Base-by-base conservation (phyloP, 23 tunicate species). In the Corella eumyota region DNA sequence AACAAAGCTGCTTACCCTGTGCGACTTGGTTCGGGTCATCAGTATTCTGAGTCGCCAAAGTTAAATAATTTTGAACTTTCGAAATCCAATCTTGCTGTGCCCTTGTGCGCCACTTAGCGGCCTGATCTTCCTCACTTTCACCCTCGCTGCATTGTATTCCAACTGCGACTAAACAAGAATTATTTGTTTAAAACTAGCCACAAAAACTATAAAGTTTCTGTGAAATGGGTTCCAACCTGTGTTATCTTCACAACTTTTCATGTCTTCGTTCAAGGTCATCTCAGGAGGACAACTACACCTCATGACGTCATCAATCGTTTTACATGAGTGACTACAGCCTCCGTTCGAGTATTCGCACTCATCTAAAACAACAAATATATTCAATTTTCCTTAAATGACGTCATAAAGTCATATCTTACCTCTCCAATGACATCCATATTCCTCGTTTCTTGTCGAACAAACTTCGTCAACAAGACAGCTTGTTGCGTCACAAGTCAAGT, bases 371-470 rank as follows among this genome's bases (percentile, higher is more conserved):
- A 13, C 2, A 47, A 24, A 62, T 2, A 5, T 5, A 20, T 35
- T 59, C 25, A n/a, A n/a, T n/a, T n/a, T n/a, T n/a, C n/a, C n/a
- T n/a, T n/a, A n/a, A n/a, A n/a, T n/a, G n/a, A n/a, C n/a, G n/a
- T n/a, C n/a, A n/a, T n/a, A n/a, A n/a, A n/a, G n/a, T n/a, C n/a
- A n/a, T 34, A 9, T 55, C 83, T 61, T 45, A 79, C 88, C 71
- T 53, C 62, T 68, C 78, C 77, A 70, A 53, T 79, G 88, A 65
- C 88, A 79, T 30, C 88, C 88, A 60, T 70, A 50, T 19, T 21
- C 72, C 21, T 40, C 50, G 37, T 65, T 48, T 54, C 71, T 60
- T n/a, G 38, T 26, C 11, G 78, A 78, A 34, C 88, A 79, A 36
- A 34, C 63, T 34, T 79, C 78, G 32, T 64, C 88, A 9, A 35